These are phyloP conservation scores for Pseudocheirus occidentalis DNA, from an alignment of 2,797 vertebrate species.

Conservation along the genomic window DNA sequence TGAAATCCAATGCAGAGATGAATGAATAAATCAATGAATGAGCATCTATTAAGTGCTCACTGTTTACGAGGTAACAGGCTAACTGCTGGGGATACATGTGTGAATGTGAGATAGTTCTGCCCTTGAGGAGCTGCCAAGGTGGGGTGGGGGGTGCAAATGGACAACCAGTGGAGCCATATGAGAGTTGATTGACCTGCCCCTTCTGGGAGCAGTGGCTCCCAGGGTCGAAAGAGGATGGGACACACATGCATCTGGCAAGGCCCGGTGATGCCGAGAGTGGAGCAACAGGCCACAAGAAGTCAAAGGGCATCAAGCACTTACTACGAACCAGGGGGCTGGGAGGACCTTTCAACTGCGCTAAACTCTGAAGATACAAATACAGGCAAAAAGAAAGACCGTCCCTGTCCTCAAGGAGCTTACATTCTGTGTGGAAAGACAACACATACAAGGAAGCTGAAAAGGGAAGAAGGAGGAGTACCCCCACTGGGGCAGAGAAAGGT, in stretches of 20 bases:
- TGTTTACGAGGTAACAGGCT: not conserved
- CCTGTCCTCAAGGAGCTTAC: not conserved
- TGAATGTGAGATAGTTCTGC: not conserved
- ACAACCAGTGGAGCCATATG: too few species aligned
- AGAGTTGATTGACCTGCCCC: too few species aligned
- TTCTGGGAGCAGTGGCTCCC: too few species aligned
- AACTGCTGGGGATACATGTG: not conserved
- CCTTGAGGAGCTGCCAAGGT: not conserved
- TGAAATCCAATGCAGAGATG: not conserved
- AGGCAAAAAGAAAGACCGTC: not conserved
- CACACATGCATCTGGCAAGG: too few species aligned
- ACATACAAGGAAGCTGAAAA: not conserved
- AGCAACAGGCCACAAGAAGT: not conserved
- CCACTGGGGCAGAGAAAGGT: not conserved
- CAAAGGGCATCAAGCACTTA: not conserved
- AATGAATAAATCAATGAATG: not conserved
- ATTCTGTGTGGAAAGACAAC: not conserved
- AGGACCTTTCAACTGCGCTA: too few species aligned
- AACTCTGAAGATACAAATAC: not conserved
- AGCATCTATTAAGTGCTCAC: not conserved
- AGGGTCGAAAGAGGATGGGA: too few species aligned
- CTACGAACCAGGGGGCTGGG: too few species aligned
- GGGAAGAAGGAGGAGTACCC: not conserved
- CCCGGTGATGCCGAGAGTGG: too few species aligned
- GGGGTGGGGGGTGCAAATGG: too few species aligned